These are phyloP conservation scores for Brachynemurus nebulosus DNA, from an alignment of 2,888 invertebrate species.

Conservation along the genomic window DNA sequence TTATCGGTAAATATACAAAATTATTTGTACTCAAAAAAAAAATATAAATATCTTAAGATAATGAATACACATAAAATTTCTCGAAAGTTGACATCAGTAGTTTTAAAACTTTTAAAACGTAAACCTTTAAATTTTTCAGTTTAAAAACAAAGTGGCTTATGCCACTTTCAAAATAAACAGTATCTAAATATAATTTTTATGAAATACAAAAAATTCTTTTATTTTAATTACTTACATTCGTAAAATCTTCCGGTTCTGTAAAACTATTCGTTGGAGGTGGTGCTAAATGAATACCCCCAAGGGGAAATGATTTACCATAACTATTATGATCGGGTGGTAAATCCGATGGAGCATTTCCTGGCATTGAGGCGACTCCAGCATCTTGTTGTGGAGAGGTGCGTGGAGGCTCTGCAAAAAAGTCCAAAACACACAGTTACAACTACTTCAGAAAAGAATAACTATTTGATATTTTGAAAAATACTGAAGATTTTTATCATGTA, in stretches of 20 bases:
- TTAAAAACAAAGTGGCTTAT: too few species aligned
- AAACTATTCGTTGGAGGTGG: slow-evolving; percentile 21
- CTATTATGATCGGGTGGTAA: slow-evolving; percentile 24
- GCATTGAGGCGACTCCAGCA: slow-evolving; percentile 34
- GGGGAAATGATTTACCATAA: slow-evolving; percentile 26
- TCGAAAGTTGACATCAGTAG: too few species aligned
- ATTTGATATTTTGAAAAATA: too few species aligned
- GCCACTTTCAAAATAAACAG: too few species aligned
- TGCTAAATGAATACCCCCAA: slow-evolving; percentile 31
- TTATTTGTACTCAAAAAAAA: too few species aligned
- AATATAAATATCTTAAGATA: too few species aligned
- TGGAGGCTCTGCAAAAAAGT: slow-evolving; percentile 51
- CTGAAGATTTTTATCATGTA: too few species aligned
- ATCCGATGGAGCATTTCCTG: slow-evolving; percentile 29
- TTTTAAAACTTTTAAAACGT: too few species aligned
- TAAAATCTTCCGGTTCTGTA: slow-evolving; percentile 35
- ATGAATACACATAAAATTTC: too few species aligned
- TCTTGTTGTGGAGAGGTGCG: slow-evolving; percentile 67
- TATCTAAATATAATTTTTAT: too few species aligned
- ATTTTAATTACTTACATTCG: slow-evolving; percentile 33
- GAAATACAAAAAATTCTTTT: not conserved
- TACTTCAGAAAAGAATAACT: not conserved
- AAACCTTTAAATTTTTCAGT: too few species aligned
- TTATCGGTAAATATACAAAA: too few species aligned
- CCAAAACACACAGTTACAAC: slow-evolving; percentile 3